A percentile compares a stretch with the other conserved stretches of the same genome.
These are phyloP conservation scores for Hydropsyche betteni DNA, from an alignment of 2,888 invertebrate species.

Conservation along the genomic window DNA sequence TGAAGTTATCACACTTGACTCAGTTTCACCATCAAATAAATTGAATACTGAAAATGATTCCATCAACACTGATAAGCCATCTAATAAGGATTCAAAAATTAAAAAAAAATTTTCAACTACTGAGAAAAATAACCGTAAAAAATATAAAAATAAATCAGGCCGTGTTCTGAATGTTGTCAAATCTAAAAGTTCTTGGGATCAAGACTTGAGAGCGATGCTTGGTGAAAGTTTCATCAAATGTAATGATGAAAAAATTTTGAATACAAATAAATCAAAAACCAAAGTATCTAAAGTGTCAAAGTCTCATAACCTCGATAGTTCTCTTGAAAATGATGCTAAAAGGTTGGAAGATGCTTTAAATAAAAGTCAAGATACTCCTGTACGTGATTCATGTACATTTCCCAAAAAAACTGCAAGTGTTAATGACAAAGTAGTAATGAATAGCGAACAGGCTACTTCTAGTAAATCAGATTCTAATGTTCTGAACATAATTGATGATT, in stretches of 20 bases:
- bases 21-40: background rate
- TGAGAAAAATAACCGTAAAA: too few species aligned
- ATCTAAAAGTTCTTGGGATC: constrained; percentile 12
- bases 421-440: background rate
- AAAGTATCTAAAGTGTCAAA: background rate
- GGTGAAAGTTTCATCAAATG: background rate
- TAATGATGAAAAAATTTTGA: background rate
- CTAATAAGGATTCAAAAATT: background rate
- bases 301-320: background rate
- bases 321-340: constrained; percentile 28
- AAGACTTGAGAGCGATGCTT: constrained; percentile 13
- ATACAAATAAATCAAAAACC: constrained; percentile 1
- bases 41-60: background rate
- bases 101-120: too few species aligned
- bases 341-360: constrained; percentile 34
- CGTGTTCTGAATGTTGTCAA: background rate
- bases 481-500: constrained; percentile 24
- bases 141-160: too few species aligned
- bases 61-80: background rate
- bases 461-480: background rate
- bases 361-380: constrained; percentile 2
- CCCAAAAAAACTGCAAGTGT: background rate
- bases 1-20: background rate
- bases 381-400: too few species aligned
- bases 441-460: background rate